phyloP scores from a whole-genome alignment of 37 sponge, comb jelly and placozoan genomes.

The Beroe ovata region DNA sequence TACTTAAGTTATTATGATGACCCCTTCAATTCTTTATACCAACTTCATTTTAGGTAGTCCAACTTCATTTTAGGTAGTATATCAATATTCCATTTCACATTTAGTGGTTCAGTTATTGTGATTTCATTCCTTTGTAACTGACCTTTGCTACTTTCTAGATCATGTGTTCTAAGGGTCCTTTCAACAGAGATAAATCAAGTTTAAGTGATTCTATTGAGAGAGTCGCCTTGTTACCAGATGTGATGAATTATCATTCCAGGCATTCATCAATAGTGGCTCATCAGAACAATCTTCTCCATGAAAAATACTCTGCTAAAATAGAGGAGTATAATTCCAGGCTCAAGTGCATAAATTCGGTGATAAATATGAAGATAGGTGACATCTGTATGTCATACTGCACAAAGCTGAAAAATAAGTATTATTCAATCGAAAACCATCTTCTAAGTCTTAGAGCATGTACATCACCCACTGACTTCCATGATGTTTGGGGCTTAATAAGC shows the following conservation, averaged over 20 bases:
- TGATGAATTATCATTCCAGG: not conserved
- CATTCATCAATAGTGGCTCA: not conserved
- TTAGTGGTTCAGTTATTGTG: too few relatives aligned
- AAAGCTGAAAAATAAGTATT: not conserved
- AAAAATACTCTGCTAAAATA: constrained; percentile 4
- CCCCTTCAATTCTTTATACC: too few relatives aligned
- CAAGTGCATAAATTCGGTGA: not conserved
- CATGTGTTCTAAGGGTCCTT: too few relatives aligned
- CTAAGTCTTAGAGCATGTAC: not conserved
- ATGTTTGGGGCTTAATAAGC: not conserved
- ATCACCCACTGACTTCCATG: not conserved
- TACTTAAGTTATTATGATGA: too few relatives aligned
- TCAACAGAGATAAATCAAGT: too few relatives aligned
- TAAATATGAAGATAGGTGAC: not conserved
- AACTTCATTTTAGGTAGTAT: too few relatives aligned
- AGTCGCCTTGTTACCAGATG: constrained; percentile 1
- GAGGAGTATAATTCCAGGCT: not conserved
- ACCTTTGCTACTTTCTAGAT: too few relatives aligned
- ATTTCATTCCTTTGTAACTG: too few relatives aligned
- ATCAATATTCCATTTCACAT: too few relatives aligned
- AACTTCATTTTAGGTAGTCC: too few relatives aligned
- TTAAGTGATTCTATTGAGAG: not conserved
- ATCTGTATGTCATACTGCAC: not conserved
- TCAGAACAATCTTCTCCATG: constrained; percentile 8
- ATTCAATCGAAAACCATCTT: not conserved